Evolutionary conservation across 2,113 vertebrate species (phyloP), one percentile per base, ranked within the genome.

Genomic region (Albula glossodonta): DNA sequence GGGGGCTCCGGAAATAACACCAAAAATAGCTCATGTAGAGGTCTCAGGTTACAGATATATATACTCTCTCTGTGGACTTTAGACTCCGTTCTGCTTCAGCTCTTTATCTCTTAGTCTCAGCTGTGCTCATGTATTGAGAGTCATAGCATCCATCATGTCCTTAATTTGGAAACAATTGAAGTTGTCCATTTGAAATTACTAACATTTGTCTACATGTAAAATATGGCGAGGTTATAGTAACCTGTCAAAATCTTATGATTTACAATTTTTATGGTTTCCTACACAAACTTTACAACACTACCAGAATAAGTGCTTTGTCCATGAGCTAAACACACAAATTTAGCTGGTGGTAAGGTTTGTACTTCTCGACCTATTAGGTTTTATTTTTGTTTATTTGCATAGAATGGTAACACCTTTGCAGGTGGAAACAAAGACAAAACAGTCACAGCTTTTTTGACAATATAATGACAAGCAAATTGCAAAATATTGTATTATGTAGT

Each of bases 1-100:
- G 53, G 85, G 80, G 22, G 49, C 66, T 82, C 63, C 78, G 85
- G 85, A 86, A 86, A 83, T 49, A 78, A 78, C 66, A 83, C 85
- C 63, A 83, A 80, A 52, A 84, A 82, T 82, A 83, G 85, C 63
- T 74, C n/a, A 17, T 53, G 50, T 49, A 82, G 22, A 82, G 5
- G 80, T 78, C 80, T 86, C 70, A 83, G 31, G 70, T 86, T 86
- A 86, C 81, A 25, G 22, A 22, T 48, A 81, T 10, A 51, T 7
- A 51, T 12, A 70, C 15, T 15, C 5, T 48, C 85, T 82, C 83
- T 17, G 70, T 31, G n/a, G 70, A 74, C 70, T 74, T 74, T 74
- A 74, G 70, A 74, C 77, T 79, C 52, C n/a, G 25, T 66, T 66
- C 56, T 53, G 10, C 82, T n/a, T 4, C 1, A 15, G 8, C 78